phyloP scores from a whole-genome alignment of 2,113 vertebrate species.

The Anoplopoma fimbria region DNA sequence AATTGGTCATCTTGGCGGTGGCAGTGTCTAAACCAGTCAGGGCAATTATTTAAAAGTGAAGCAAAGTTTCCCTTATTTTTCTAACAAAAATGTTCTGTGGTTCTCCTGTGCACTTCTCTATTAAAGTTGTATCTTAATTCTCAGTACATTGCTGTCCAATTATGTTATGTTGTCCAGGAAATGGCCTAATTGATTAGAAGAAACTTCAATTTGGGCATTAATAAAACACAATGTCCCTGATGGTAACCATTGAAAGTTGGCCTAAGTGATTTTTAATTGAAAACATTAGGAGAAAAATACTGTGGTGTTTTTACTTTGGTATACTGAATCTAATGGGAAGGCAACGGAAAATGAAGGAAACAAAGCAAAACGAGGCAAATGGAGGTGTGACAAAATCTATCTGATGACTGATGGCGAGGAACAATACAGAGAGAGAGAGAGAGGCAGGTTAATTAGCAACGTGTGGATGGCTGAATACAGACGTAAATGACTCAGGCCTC shows the following conservation, averaged over 20 bases:
- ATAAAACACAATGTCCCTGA: constrained; percentile 64
- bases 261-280: constrained; percentile 59
- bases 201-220: constrained; percentile 47
- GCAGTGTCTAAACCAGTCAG: neutral
- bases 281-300: constrained; percentile 24
- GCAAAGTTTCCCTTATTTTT: neutral
- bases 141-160: neutral
- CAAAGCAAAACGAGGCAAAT: neutral
- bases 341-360: neutral
- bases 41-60: constrained; percentile 17
- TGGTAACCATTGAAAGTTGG: constrained; percentile 22
- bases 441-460: neutral
- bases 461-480: constrained; percentile 6
- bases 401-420: neutral
- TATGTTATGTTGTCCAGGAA: constrained; percentile 23
- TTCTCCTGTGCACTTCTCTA: neutral
- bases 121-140: constrained; percentile 19
- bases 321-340: neutral
- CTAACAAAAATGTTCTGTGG: neutral
- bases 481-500: neutral
- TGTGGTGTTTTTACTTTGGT: too few species aligned
- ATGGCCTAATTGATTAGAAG: constrained; percentile 21
- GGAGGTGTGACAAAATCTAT: neutral
- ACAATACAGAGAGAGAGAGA: neutral
- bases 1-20: neutral